Evolutionary conservation across 2,888 invertebrate genomes (phyloP), one percentile per base, ranked within the genome.

Genomic region (Axea sp.): DNA sequence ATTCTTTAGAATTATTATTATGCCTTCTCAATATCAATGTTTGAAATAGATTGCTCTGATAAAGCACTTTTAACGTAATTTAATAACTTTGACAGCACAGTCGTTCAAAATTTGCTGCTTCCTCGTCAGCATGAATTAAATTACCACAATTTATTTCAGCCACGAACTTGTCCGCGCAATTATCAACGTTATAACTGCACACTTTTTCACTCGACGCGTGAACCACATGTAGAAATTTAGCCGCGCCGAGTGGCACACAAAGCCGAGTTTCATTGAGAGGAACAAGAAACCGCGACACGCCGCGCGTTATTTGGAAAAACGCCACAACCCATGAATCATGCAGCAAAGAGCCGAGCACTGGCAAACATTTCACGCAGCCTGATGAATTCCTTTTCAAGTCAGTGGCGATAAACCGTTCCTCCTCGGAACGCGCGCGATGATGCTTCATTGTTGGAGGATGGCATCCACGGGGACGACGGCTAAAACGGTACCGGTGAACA

Each of bases 331-430:
- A 68, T 68, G 59, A 68, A 59, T 59, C 49, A 57, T 49, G 39
- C 26, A 57, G 26, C 26, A 37, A 26, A n/a, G 49, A 30, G 33
- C 7, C 26, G 35, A 26, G 47, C 17, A n/a, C 24, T 51, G 3
- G 30, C 15, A 39, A 39, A 60, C 45, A 47, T 71, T 62, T 47
- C 39, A 39, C 43, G 37, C 33, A 15, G 17, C 33, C n/a, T 53
- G 72, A 72, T 64, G 41, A 65, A 72, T 72, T 72, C 59, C 64
- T 64, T 57, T 64, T 62, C 49, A 22, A 64, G 64, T 51, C 57
- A 26, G 43, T 65, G 64, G 51, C 51, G 37, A 64, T 64, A 55
- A 64, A 72, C 72, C 72, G 64, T 72, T 71, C 22, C 41, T 71
- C 57, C 55, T 22, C 31, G 41, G 64, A 64, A 71, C 49, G 33